Evolutionary conservation across 2,888 invertebrate species (phyloP).

Genomic region (Eupithecia abbreviata): DNA sequence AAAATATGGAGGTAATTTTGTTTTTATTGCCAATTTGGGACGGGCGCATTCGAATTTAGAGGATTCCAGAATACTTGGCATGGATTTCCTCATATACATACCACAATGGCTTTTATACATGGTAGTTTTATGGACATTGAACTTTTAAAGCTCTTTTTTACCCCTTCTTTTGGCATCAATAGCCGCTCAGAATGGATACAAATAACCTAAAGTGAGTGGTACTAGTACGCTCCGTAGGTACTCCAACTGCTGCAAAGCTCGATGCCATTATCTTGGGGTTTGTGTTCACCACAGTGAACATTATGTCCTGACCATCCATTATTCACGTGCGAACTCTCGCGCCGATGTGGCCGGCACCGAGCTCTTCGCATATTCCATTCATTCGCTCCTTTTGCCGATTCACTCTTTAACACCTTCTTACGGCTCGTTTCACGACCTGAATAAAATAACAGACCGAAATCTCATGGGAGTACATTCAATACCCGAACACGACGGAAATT

Average conservation of each 20-base stretch:
- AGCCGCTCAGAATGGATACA: neutral
- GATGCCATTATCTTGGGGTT: neutral
- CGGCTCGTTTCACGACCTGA: conserved; percentile 72
- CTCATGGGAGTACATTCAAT: conserved; percentile 68
- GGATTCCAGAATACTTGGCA: conserved; percentile 7
- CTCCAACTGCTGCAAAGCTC: neutral
- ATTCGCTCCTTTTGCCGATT: conserved; percentile 76
- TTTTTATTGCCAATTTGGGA: conserved; percentile 30
- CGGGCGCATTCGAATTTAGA: conserved; percentile 7
- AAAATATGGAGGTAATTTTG: conserved; percentile 31
- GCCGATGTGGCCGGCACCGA: conserved; percentile 60
- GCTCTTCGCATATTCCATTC: conserved; percentile 75
- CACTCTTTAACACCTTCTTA: conserved; percentile 82
- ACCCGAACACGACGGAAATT: conserved; percentile 55
- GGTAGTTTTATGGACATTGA: neutral
- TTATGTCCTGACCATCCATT: conserved; percentile 61
- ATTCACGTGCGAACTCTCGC: conserved; percentile 60
- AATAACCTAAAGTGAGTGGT: neutral
- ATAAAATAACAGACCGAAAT: conserved; percentile 72
- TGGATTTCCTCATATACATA: neutral
- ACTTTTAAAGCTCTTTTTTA: neutral
- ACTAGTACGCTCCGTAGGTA: neutral
- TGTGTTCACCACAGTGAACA: neutral
- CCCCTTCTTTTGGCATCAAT: neutral
- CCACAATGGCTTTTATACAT: neutral